phyloP scores from a whole-genome alignment of 2,888 invertebrate species.

The Tridacna crocea region DNA sequence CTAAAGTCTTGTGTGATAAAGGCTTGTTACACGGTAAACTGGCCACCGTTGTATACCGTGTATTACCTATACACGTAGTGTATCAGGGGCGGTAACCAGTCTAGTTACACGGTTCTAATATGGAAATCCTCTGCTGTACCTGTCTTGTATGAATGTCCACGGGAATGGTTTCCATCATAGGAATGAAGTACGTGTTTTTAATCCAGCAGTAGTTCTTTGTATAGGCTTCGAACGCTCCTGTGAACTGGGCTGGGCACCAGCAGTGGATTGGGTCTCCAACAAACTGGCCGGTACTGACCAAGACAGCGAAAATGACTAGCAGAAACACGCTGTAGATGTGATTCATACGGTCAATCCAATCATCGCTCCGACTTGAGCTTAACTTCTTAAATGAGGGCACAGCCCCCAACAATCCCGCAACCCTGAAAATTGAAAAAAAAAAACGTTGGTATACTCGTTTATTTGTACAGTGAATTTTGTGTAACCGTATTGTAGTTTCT shows the following conservation, averaged over 20 bases:
- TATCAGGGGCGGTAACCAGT: too few species aligned
- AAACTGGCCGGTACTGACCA: constrained; percentile 78
- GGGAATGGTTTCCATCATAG: constrained; percentile 78
- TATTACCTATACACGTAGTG: too few species aligned
- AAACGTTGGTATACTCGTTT: too few species aligned
- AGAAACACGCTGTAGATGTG: constrained; percentile 79
- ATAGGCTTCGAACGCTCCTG: constrained; percentile 77
- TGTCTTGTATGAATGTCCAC: constrained; percentile 72
- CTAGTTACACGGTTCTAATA: too few species aligned
- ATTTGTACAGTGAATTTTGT: too few species aligned
- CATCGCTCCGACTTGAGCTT: constrained; percentile 77
- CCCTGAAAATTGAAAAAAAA: constrained; percentile 45
- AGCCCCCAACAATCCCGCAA: constrained; percentile 70
- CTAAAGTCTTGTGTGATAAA: too few species aligned
- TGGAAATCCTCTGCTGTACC: constrained; percentile 20
- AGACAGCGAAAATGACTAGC: constrained; percentile 77
- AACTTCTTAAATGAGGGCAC: constrained; percentile 77
- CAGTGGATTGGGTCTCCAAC: constrained; percentile 81
- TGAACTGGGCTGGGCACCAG: constrained; percentile 78
- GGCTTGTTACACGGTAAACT: too few species aligned
- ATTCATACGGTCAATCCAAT: constrained; percentile 79
- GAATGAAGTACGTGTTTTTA: constrained; percentile 80
- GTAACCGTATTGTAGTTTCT: too few species aligned
- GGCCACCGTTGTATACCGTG: too few species aligned
- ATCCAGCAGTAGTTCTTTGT: constrained; percentile 81